Evolutionary conservation across 2,797 vertebrate species (phyloP), one percentile per base, ranked within the genome.

Genomic region (Amblyraja radiata): DNA sequence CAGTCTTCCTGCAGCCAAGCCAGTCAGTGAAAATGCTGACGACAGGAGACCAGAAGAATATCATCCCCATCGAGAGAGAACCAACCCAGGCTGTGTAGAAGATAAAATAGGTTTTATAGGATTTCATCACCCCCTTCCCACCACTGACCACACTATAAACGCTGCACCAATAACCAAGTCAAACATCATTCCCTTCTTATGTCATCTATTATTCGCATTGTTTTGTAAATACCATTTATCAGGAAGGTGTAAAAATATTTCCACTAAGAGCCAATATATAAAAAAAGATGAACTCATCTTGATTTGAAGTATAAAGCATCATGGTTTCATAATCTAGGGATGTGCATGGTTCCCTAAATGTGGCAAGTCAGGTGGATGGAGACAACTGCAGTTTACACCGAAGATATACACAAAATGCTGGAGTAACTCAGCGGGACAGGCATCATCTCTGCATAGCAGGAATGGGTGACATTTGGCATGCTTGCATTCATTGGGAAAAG

Each of bases 1-100:
- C 98, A 0, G 98, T 99, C 95, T 97, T 99, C 95, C 98, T 96
- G 94, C 99, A 99, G 95, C 99, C 98, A 0, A 99, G 96, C 93
- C 97, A 97, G 96, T 99, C 98, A 0, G 99, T 99, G 97, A 99
- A 99, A 97, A 99, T 98, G 96, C 98, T 99, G 96, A 99, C 98
- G 94, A 99, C 97, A 5, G 98, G 98, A 83, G 98, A 99, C 95
- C 98, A 99, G 96, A 99, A 97, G 95, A 99, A 99, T 94, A 99
- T 98, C 99, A 99, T 99, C 36, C 98, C 98, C 98, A 99, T 99
- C 93, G 98, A 97, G 93, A 99, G 95, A 77, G 99, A 98, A 83
- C 98, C 98, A 0, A 99, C 98, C 98, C 98, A 99, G 92, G 98
- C 98, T 98, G 95, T n/a, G 54, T 28, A 93, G 80, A 80, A 94